Percentiles rank a stretch among this genome's conserved stretches.
Evolutionary conservation across 1,140 invertebrate species (phyloP).

Genomic region (Aradophagus sp.): DNA sequence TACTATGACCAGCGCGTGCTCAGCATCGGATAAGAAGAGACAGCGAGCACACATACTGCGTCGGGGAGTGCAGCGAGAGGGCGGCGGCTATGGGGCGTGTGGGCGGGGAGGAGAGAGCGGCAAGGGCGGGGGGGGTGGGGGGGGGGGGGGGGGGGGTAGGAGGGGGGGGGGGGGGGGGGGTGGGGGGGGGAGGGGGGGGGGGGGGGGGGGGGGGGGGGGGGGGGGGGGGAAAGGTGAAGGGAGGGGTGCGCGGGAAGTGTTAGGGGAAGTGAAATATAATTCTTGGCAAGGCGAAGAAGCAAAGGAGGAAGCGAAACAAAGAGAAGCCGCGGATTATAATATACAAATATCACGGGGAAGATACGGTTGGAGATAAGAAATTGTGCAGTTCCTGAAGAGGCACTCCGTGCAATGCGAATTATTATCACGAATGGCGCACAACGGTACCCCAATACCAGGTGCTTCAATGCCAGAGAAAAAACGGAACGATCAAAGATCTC

Average conservation of each 20-base stretch:
- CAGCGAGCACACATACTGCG: too few species aligned
- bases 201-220: conserved; percentile 1
- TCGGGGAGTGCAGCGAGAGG: too few species aligned
- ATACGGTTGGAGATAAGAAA: conserved; percentile 65
- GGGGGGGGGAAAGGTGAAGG: conserved; percentile 14
- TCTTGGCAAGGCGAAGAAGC: conserved; percentile 48
- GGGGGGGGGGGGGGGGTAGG: too few species aligned
- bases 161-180: too few species aligned
- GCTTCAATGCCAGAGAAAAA: conserved; percentile 39
- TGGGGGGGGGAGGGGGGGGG: background rate
- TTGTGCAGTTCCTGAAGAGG: conserved; percentile 59
- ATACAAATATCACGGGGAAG: conserved; percentile 64
- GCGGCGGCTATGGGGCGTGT: too few species aligned
- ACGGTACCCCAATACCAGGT: conserved; percentile 60
- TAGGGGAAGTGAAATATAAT: conserved; percentile 50
- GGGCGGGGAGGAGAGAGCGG: too few species aligned
- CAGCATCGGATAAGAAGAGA: too few species aligned
- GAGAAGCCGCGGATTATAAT: conserved; percentile 61
- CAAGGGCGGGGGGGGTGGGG: too few species aligned
- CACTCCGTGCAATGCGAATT: conserved; percentile 59
- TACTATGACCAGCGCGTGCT: too few species aligned
- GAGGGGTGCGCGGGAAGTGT: conserved; percentile 7
- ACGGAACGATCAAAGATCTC: conserved; percentile 52
- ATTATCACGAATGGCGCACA: conserved; percentile 63
- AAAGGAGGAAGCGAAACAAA: conserved; percentile 58